Percentiles rank a stretch among this genome's conserved stretches.
phyloP scores from a whole-genome alignment of 23 tunicate species.

The Trididemnum clinides region DNA sequence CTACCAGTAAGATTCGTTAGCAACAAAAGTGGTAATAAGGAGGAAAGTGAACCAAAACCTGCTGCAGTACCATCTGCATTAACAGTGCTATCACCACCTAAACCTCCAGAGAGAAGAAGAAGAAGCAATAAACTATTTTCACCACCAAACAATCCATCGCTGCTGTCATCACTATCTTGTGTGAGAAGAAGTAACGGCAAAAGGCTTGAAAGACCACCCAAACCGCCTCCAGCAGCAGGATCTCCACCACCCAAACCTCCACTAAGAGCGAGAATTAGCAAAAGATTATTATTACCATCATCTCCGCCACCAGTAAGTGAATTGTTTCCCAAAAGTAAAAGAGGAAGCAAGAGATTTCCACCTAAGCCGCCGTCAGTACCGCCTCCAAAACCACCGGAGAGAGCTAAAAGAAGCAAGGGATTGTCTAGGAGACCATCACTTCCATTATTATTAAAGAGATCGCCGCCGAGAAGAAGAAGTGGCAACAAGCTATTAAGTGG shows the following conservation, averaged over 20 bases:
- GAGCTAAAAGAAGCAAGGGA: neutral
- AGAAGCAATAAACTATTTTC: neutral
- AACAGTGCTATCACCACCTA: neutral
- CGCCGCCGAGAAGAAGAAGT: no score
- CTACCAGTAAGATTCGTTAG: neutral
- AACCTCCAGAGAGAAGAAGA: neutral
- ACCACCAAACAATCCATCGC: neutral
- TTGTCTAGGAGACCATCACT: no score
- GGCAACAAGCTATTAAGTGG: no score
- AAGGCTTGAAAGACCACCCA: neutral
- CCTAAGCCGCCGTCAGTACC: neutral
- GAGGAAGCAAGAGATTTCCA: neutral
- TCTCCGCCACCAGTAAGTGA: neutral
- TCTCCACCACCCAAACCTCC: neutral
- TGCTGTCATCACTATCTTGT: neutral
- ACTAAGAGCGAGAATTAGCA: neutral
- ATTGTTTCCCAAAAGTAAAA: neutral
- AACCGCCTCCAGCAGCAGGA: neutral
- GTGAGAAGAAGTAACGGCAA: slow-evolving; percentile 5
- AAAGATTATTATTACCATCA: neutral
- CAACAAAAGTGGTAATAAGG: neutral
- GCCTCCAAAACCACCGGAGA: slow-evolving; percentile 18
- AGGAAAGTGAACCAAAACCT: no score
- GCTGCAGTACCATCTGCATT: neutral
- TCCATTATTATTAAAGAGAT: no score